These are phyloP conservation scores for Rutilus rutilus DNA, from an alignment of 2,113 vertebrate genomes.

Conservation along the genomic window DNA sequence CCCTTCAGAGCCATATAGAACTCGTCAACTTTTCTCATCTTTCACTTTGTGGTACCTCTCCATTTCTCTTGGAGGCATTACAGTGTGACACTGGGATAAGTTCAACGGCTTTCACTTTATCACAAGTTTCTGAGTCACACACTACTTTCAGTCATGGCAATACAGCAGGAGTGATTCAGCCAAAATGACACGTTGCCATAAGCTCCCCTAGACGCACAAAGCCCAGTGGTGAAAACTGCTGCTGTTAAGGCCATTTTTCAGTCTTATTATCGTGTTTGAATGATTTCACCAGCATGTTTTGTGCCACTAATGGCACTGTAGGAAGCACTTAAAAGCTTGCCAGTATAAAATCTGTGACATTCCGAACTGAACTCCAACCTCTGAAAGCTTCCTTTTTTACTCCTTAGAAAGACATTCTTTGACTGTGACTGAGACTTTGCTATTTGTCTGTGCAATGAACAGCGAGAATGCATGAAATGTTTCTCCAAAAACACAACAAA, in stretches of 20 bases:
- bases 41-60: conserved; percentile 28
- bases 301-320: conserved; percentile 73
- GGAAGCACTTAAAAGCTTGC: conserved; percentile 73
- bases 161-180: conserved; percentile 36
- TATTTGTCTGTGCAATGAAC: conserved; percentile 25
- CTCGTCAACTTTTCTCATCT: conserved; percentile 21
- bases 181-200: conserved; percentile 51
- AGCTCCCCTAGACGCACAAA: conserved; percentile 31
- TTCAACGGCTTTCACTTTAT: conserved; percentile 37
- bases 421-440: neutral
- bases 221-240: conserved; percentile 57
- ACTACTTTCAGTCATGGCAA: conserved; percentile 44
- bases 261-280: conserved; percentile 66
- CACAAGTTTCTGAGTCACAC: conserved; percentile 39
- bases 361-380: conserved; percentile 64
- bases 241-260: conserved; percentile 62
- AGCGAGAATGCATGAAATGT: conserved; percentile 31
- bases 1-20: conserved; percentile 16
- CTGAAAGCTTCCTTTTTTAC: conserved; percentile 47
- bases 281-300: conserved; percentile 69
- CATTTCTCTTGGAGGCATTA: conserved; percentile 27
- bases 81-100: conserved; percentile 31
- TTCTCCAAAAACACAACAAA: neutral
- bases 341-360: conserved; percentile 69
- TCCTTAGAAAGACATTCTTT: neutral